Evolutionary conservation across 2,888 invertebrate species (phyloP).

Genomic region (Lysandra bellargus): DNA sequence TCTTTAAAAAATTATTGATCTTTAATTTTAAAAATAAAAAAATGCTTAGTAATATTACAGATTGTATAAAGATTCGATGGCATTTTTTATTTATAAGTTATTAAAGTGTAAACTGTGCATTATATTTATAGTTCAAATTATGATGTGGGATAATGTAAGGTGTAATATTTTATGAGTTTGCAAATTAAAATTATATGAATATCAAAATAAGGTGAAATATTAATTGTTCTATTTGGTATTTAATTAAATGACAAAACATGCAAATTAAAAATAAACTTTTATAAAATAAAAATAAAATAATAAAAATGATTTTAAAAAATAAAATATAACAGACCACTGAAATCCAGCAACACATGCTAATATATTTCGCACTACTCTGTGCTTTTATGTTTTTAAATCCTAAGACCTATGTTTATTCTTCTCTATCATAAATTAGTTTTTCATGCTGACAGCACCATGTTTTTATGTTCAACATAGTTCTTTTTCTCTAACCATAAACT

Average conservation of each 20-base stretch:
- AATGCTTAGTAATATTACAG: background rate
- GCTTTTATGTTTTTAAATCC: slow-evolving; percentile 63
- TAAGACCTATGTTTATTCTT: slow-evolving; percentile 62
- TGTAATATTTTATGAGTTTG: slow-evolving; percentile 17
- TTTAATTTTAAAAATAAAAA: background rate
- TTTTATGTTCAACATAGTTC: slow-evolving; percentile 53
- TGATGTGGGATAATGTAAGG: slow-evolving; percentile 19
- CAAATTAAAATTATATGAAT: slow-evolving; percentile 27
- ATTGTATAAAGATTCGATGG: slow-evolving; percentile 23
- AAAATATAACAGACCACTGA: slow-evolving; percentile 59
- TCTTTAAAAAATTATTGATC: slow-evolving; percentile 42
- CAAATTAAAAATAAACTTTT: slow-evolving; percentile 55
- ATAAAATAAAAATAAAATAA: slow-evolving; percentile 48
- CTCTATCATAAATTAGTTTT: slow-evolving; percentile 66
- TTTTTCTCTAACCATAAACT: slow-evolving; percentile 47
- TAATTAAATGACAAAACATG: slow-evolving; percentile 53
- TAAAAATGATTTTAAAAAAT: slow-evolving; percentile 49
- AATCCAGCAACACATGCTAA: slow-evolving; percentile 70
- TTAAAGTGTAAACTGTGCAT: slow-evolving; percentile 4
- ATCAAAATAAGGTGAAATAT: slow-evolving; percentile 42
- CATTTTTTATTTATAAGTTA: background rate
- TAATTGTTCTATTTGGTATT: slow-evolving; percentile 36
- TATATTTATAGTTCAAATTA: slow-evolving; percentile 1
- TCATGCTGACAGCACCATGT: slow-evolving; percentile 71
- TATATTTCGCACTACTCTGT: slow-evolving; percentile 75